Conservation (phyloP, 2,113 vertebrate genomes). For the Dermatemys mawii region DNA sequence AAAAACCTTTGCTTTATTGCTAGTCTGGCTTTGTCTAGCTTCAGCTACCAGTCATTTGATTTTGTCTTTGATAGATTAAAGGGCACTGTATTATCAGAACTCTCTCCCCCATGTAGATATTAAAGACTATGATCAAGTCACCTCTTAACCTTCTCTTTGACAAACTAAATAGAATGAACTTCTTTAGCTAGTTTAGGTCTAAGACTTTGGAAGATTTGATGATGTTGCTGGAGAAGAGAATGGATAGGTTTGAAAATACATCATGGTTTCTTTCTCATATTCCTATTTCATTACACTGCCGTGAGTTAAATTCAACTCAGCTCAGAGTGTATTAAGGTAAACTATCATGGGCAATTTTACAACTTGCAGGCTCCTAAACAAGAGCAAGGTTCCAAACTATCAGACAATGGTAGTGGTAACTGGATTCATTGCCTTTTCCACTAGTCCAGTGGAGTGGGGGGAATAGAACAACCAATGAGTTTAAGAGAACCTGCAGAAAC, state of each 20-base stretch:
- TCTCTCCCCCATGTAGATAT: not conserved
- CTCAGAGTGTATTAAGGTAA: not conserved
- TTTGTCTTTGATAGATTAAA: not conserved
- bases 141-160: not conserved
- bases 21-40: rapidly evolving
- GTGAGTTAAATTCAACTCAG: too few species aligned
- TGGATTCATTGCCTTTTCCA: not conserved
- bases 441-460: not conserved
- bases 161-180: not conserved
- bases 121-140: not conserved
- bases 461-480: not conserved
- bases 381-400: not conserved
- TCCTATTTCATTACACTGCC: not conserved
- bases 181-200: not conserved
- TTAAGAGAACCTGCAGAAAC: too few species aligned
- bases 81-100: not conserved
- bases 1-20: not conserved
- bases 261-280: not conserved
- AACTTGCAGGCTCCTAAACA: not conserved
- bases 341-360: not conserved
- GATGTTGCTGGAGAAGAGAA: not conserved
- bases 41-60: not conserved
- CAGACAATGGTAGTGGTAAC: not conserved
- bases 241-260: not conserved
- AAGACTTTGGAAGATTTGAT: rapidly evolving